These are phyloP conservation scores for Apis laboriosa DNA, from an alignment of 1,140 invertebrate species.

Conservation along the genomic window DNA sequence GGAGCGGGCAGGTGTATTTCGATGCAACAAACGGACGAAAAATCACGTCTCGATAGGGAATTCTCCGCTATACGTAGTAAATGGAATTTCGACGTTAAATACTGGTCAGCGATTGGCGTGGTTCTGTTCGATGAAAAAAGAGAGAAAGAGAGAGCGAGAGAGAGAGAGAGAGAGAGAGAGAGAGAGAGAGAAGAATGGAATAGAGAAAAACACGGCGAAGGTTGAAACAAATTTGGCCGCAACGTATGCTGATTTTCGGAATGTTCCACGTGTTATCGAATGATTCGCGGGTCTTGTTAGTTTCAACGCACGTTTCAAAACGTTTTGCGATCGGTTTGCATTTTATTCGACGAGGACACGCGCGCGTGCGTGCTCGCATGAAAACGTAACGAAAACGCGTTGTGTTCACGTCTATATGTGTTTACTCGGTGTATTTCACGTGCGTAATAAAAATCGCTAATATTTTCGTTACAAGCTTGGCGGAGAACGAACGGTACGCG, in stretches of 20 bases:
- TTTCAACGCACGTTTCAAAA: not conserved
- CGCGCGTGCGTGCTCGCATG: not conserved
- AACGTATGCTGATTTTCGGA: slow-evolving; percentile 23
- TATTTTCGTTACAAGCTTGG: slow-evolving; percentile 15
- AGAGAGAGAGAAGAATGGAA: not conserved
- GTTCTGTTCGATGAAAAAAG: not conserved
- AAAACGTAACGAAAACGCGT: not conserved
- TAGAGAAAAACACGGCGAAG: not conserved
- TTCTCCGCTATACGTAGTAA: not conserved
- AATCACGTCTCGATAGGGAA: not conserved
- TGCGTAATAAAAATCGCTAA: slow-evolving; percentile 32
- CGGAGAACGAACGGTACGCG: not conserved
- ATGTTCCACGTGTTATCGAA: not conserved
- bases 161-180: not conserved
- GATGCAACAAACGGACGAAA: not conserved
- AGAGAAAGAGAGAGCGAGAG: not conserved
- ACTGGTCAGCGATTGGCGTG: not conserved
- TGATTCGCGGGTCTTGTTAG: slow-evolving; percentile 19
- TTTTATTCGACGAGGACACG: not conserved
- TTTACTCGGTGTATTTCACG: not conserved
- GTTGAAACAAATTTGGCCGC: slow-evolving; percentile 3
- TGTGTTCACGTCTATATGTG: not conserved
- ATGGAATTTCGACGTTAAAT: slow-evolving; percentile 16
- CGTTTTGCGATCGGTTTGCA: slow-evolving; percentile 15
- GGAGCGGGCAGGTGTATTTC: not conserved